Conservation (phyloP, 2,888 invertebrate species). For the Diloba caeruleocephala region DNA sequence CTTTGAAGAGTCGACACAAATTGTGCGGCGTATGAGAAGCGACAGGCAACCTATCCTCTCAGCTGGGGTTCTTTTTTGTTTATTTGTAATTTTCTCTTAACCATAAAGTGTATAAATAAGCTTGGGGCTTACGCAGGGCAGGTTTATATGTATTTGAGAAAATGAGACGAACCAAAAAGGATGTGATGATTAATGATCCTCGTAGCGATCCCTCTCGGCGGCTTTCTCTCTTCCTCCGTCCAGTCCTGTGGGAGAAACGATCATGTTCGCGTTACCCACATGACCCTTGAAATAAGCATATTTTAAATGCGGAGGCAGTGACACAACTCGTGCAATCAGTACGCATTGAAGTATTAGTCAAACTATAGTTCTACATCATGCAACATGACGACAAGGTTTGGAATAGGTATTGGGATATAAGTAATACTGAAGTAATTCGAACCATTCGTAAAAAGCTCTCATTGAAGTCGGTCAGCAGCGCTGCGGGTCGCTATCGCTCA, state of each 20-base stretch:
- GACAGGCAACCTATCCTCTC: background rate
- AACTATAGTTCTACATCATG: constrained; percentile 56
- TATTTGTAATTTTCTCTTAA: background rate
- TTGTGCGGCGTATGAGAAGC: no score
- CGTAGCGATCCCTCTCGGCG: constrained; percentile 87
- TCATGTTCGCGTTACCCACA: constrained; percentile 45
- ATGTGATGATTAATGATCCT: constrained; percentile 89
- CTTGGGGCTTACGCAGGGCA: constrained; percentile 5
- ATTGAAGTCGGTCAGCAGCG: constrained; percentile 34
- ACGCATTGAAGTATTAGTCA: constrained; percentile 43
- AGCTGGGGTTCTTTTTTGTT: background rate
- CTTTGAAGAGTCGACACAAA: no score
- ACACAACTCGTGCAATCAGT: constrained; percentile 47
- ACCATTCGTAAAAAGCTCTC: constrained; percentile 20
- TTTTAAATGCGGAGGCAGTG: constrained; percentile 33
- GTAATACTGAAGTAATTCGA: constrained; percentile 10
- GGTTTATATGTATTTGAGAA: constrained; percentile 26
- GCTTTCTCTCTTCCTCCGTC: constrained; percentile 87
- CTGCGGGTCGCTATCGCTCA: constrained; percentile 67
- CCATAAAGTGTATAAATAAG: constrained; percentile 5
- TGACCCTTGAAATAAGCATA: constrained; percentile 27
- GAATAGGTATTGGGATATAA: constrained; percentile 26
- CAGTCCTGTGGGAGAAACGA: constrained; percentile 78
- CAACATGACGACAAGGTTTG: constrained; percentile 46
- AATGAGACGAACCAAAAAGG: constrained; percentile 79